phyloP scores from a whole-genome alignment of 2,888 invertebrate genomes.

The Electrophaes corylata region DNA sequence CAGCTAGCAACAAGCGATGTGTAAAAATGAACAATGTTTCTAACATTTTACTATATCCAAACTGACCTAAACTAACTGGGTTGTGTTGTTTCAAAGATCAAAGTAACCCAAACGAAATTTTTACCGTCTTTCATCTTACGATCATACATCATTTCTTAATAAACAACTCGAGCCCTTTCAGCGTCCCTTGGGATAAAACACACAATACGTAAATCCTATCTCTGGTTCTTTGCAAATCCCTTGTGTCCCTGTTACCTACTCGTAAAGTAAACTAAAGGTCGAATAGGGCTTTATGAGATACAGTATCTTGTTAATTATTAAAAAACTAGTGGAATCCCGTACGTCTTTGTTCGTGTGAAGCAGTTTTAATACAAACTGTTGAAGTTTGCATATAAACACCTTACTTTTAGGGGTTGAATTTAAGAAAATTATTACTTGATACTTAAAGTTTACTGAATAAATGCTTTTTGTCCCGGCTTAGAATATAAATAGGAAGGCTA shows the following conservation, averaged over 20 bases:
- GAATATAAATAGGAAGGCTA: no score
- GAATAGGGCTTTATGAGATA: constrained; percentile 14
- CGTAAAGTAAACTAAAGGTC: constrained; percentile 1
- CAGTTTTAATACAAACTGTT: no score
- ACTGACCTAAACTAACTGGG: neutral
- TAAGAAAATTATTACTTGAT: no score
- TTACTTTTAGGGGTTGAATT: no score
- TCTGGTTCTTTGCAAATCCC: constrained; percentile 30
- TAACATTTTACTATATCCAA: neutral
- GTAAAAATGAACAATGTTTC: no score
- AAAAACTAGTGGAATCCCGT: neutral
- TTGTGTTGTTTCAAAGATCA: neutral
- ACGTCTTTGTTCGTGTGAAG: no score
- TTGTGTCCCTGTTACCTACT: constrained; percentile 20
- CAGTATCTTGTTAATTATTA: constrained; percentile 11
- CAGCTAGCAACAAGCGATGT: no score
- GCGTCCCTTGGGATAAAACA: constrained; percentile 24
- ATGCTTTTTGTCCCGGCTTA: no score
- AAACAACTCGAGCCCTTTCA: constrained; percentile 35
- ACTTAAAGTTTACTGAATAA: no score
- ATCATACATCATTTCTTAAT: constrained; percentile 40
- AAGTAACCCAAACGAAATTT: constrained; percentile 17
- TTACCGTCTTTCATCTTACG: constrained; percentile 24
- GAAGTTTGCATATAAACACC: no score
- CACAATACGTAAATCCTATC: constrained; percentile 28